Conservation (phyloP, 2,113 vertebrate species). For the Corythaeola cristata region DNA sequence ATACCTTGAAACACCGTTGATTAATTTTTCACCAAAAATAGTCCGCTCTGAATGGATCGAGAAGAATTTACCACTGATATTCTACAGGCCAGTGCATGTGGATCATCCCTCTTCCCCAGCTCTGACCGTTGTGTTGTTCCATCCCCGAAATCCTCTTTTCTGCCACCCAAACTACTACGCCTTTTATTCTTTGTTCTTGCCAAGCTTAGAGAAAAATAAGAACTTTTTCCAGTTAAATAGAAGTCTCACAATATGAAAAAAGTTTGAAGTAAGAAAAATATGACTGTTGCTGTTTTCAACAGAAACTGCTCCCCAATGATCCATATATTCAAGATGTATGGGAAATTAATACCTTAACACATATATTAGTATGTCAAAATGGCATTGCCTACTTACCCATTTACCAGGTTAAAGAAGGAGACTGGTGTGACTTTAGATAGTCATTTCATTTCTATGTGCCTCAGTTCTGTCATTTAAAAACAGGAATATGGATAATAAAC, state of each 20-base stretch:
- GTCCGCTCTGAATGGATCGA: neutral
- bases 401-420: slow-evolving; percentile 65
- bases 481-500: slow-evolving; percentile 65
- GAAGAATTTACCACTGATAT: neutral
- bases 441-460: slow-evolving; percentile 60
- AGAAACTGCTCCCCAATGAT: slow-evolving; percentile 60
- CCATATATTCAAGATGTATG: slow-evolving; percentile 51
- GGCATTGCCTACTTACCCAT: slow-evolving; percentile 52
- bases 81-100: neutral
- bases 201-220: slow-evolving; percentile 10
- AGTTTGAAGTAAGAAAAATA: slow-evolving; percentile 54
- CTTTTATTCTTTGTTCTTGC: slow-evolving; percentile 7
- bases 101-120: neutral
- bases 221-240: slow-evolving; percentile 24
- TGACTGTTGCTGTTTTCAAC: slow-evolving; percentile 57
- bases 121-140: neutral
- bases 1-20: slow-evolving; percentile 16
- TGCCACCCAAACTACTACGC: neutral
- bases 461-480: slow-evolving; percentile 59
- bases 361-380: slow-evolving; percentile 65
- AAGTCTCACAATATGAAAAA: slow-evolving; percentile 37
- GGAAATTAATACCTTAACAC: slow-evolving; percentile 62
- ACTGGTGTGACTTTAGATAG: slow-evolving; percentile 64
- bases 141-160: neutral
- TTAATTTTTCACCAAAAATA: slow-evolving; percentile 45